phyloP scores from a whole-genome alignment of 2,888 invertebrate species.

The Steromphala cineraria region DNA sequence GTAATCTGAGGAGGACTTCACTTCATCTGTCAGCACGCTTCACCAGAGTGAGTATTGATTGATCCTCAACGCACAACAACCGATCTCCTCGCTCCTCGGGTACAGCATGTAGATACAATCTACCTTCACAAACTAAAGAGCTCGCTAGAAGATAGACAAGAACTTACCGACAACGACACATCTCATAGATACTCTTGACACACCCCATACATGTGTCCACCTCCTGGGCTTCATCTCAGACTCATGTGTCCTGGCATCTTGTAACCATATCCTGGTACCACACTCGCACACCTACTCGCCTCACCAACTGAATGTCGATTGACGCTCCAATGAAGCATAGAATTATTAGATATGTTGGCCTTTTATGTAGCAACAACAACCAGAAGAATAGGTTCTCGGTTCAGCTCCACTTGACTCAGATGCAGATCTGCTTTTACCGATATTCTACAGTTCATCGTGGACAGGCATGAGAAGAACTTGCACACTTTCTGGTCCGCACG shows the following conservation, averaged over 20 bases:
- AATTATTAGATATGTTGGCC: neutral
- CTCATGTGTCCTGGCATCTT: too few relatives aligned
- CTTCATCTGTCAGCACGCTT: too few relatives aligned
- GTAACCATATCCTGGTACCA: too few relatives aligned
- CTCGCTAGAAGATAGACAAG: too few relatives aligned
- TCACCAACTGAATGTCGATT: neutral
- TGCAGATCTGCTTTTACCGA: too few relatives aligned
- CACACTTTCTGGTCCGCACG: neutral
- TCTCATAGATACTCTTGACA: neutral
- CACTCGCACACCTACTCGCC: neutral
- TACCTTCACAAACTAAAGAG: too few relatives aligned
- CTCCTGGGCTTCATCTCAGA: neutral
- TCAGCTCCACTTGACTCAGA: neutral
- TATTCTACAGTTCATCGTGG: neutral
- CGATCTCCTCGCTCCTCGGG: too few relatives aligned
- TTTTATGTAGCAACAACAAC: neutral
- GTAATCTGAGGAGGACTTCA: too few relatives aligned
- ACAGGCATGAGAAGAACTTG: neutral
- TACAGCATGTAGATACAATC: too few relatives aligned
- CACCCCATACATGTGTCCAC: neutral
- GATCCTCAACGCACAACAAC: too few relatives aligned
- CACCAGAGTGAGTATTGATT: too few relatives aligned
- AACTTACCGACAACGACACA: neutral
- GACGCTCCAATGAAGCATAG: neutral
- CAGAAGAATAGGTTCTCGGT: neutral